These are phyloP conservation scores for Rhizoglyphus robini DNA, from an alignment of 1,140 invertebrate species.

Conservation along the genomic window DNA sequence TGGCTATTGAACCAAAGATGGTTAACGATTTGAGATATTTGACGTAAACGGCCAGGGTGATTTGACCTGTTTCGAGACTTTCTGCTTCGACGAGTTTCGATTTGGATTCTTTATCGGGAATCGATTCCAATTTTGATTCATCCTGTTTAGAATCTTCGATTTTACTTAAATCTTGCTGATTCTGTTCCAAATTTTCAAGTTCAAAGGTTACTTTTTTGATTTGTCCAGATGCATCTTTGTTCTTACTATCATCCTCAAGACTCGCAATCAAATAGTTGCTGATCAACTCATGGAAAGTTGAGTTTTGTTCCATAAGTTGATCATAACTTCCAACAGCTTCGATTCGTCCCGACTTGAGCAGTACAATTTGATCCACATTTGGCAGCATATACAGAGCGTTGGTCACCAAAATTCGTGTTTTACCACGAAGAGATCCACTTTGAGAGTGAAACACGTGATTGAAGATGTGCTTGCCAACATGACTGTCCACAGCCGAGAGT, in stretches of 20 bases:
- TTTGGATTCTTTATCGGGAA: no score
- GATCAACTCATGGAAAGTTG: constrained; percentile 43
- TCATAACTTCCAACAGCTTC: constrained; percentile 32
- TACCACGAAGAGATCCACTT: constrained; percentile 16
- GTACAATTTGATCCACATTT: constrained; percentile 34
- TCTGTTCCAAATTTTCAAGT: no score
- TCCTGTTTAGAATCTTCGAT: no score
- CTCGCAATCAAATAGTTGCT: constrained; percentile 50
- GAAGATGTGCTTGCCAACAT: constrained; percentile 31
- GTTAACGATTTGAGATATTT: constrained; percentile 17
- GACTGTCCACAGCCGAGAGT: constrained; percentile 18
- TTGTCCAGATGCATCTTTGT: neutral
- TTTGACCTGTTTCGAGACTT: constrained; percentile 11
- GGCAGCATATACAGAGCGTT: constrained; percentile 36
- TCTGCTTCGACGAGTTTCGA: constrained; percentile 41
- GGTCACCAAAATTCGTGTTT: constrained; percentile 36
- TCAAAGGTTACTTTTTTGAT: neutral
- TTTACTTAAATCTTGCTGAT: neutral
- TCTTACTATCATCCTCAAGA: neutral
- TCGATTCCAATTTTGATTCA: neutral
- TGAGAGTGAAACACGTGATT: constrained; percentile 33
- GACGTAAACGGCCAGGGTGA: constrained; percentile 13
- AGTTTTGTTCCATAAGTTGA: constrained; percentile 28
- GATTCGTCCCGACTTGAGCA: constrained; percentile 32
- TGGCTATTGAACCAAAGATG: neutral